A percentile compares a stretch with the other conserved stretches of the same genome.
These are phyloP conservation scores for Kradibia gibbosae DNA, from an alignment of 1,140 invertebrate species.

Conservation along the genomic window DNA sequence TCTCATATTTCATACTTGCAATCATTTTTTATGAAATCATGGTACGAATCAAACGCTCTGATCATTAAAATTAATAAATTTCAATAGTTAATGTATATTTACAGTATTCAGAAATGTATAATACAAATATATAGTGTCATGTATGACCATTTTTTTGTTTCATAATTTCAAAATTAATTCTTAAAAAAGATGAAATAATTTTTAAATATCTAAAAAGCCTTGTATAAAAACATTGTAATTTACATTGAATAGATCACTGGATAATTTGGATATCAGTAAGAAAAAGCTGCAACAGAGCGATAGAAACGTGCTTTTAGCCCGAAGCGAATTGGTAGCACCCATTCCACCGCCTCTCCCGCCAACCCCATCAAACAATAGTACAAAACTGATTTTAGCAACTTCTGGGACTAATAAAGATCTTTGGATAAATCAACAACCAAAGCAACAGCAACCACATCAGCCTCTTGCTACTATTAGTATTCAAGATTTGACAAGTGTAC, in stretches of 20 bases:
- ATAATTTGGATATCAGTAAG: slow-evolving; percentile 66
- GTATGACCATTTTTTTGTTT: too few relatives aligned
- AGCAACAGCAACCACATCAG: slow-evolving; percentile 65
- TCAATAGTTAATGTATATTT: too few relatives aligned
- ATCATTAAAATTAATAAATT: too few relatives aligned
- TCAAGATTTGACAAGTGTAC: slow-evolving; percentile 87
- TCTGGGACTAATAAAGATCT: slow-evolving; percentile 36
- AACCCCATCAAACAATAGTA: slow-evolving; percentile 63
- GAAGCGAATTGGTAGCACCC: slow-evolving; percentile 63
- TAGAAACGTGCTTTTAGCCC: neutral
- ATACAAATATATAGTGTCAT: too few relatives aligned
- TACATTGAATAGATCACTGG: slow-evolving; percentile 66
- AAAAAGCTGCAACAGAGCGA: slow-evolving; percentile 42
- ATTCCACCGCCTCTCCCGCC: slow-evolving; percentile 76
- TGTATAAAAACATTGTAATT: neutral
- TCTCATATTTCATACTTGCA: too few relatives aligned
- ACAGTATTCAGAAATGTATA: too few relatives aligned
- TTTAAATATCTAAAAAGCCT: too few relatives aligned
- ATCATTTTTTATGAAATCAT: too few relatives aligned
- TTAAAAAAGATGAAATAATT: too few relatives aligned
- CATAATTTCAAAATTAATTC: too few relatives aligned
- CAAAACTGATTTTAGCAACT: neutral
- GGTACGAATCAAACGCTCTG: too few relatives aligned
- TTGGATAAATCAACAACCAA: slow-evolving; percentile 57
- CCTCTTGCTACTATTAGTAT: slow-evolving; percentile 88